These are phyloP conservation scores for Falco columbarius DNA, from an alignment of 2,797 vertebrate genomes.

Conservation along the genomic window DNA sequence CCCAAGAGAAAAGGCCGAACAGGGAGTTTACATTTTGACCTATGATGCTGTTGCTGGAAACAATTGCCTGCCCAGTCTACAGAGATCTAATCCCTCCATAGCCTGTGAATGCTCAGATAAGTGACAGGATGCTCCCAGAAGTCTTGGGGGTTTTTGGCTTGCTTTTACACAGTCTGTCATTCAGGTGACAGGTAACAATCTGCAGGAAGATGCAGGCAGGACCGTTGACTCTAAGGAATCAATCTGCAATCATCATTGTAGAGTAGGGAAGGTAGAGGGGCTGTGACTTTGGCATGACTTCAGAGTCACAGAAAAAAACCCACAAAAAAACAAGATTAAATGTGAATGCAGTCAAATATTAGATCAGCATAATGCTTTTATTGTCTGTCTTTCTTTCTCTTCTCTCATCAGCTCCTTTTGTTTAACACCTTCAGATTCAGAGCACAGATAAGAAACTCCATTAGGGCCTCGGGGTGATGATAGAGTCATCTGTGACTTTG, in stretches of 20 bases:
- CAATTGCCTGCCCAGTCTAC: background rate
- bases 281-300: background rate
- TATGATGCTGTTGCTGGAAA: background rate
- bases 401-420: background rate
- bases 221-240: background rate
- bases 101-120: background rate
- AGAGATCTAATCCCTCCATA: background rate
- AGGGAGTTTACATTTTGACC: background rate
- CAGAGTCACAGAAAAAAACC: background rate
- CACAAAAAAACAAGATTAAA: background rate
- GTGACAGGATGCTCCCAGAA: background rate
- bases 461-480: background rate
- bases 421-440: background rate
- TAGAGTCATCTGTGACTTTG: background rate
- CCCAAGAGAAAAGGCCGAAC: background rate
- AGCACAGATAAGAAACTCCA: background rate
- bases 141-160: background rate
- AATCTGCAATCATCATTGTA: background rate
- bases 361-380: background rate
- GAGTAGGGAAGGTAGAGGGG: background rate
- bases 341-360: background rate
- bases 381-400: background rate
- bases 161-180: background rate
- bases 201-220: background rate
- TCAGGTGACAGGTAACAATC: constrained; percentile 13